Evolutionary conservation across 53 echinoderm and acorn worm species (phyloP).

Genomic region (Stichopus horrens): DNA sequence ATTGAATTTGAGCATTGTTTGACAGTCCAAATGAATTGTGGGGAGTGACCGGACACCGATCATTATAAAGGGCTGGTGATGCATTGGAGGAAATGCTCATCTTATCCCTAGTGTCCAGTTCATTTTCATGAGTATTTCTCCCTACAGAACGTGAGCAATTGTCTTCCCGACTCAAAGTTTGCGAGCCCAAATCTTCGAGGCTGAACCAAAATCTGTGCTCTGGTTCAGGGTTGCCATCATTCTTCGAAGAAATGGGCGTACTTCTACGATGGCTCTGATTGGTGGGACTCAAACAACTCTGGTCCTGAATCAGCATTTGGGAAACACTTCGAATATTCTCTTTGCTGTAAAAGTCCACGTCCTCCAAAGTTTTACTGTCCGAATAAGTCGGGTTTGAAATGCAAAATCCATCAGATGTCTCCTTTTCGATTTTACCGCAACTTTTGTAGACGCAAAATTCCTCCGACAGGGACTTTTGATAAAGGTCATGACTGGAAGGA

Average conservation of each 20-base stretch:
- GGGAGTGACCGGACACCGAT: not conserved
- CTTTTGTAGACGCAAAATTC: not conserved
- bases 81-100: too few species aligned
- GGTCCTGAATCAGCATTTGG: not conserved
- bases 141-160: not conserved
- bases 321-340: constrained; percentile 14
- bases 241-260: not conserved
- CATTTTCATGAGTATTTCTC: not conserved
- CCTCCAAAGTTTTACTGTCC: not conserved
- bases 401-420: not conserved
- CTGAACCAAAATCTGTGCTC: not conserved
- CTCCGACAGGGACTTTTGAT: not conserved
- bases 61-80: not conserved
- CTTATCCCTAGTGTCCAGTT: not conserved
- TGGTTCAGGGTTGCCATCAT: not conserved
- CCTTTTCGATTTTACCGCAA: not conserved
- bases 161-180: not conserved
- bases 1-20: not conserved
- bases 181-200: not conserved
- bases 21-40: not conserved
- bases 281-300: not conserved
- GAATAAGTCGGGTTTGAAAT: constrained; percentile 14
- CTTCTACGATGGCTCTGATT: not conserved
- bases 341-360: constrained; percentile 22
- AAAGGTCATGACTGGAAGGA: not conserved